These are phyloP conservation scores for Trichopoda pennipes DNA, from an alignment of 2,888 invertebrate genomes.

Conservation along the genomic window DNA sequence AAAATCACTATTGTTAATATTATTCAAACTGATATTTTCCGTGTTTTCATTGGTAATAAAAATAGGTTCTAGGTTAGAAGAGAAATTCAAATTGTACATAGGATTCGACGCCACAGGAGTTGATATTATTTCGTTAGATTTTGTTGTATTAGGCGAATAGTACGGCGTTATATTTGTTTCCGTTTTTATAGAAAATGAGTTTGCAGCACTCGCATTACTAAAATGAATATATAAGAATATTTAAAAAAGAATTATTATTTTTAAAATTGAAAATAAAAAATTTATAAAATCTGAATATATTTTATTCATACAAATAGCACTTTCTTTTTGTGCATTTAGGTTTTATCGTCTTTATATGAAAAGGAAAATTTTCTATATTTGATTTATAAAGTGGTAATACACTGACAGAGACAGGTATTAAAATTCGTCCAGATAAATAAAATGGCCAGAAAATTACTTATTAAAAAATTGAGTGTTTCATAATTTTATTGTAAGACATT, in stretches of 20 bases:
- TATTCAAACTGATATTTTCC: slow-evolving; percentile 26
- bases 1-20: slow-evolving; percentile 1
- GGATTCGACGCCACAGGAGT: slow-evolving; percentile 17
- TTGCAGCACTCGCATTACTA: slow-evolving; percentile 27
- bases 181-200: background rate
- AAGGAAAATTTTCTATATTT: no score
- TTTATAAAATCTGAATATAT: no score
- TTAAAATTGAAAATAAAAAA: no score
- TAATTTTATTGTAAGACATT: no score
- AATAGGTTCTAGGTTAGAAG: slow-evolving; percentile 71
- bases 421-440: no score
- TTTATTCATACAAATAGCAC: no score
- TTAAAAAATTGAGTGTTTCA: no score
- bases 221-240: background rate
- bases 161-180: slow-evolving; percentile 26
- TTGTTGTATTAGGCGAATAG: slow-evolving; percentile 14
- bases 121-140: slow-evolving; percentile 20
- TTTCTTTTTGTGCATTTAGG: no score
- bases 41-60: slow-evolving; percentile 69
- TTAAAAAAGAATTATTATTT: background rate
- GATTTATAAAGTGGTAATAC: no score
- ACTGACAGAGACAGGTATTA: no score
- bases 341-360: no score
- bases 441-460: no score
- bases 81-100: slow-evolving; percentile 54